phyloP scores from a whole-genome alignment of 2,888 invertebrate species.

The Abscondita cerata region DNA sequence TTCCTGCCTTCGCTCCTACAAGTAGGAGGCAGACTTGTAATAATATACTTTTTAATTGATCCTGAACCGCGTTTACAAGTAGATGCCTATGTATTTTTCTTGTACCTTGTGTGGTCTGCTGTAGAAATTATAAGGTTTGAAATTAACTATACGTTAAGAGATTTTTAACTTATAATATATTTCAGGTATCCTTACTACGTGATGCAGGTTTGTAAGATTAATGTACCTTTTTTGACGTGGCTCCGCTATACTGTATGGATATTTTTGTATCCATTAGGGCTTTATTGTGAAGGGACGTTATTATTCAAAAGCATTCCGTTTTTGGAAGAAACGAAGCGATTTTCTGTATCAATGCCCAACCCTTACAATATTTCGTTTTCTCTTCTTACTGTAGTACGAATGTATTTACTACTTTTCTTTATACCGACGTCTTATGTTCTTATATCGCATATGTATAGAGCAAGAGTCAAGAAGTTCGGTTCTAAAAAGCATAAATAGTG shows the following conservation, averaged over 20 bases:
- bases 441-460: conserved; percentile 85
- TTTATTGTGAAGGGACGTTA: conserved; percentile 84
- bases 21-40: conserved; percentile 74
- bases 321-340: conserved; percentile 83
- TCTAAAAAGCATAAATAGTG: conserved; percentile 11
- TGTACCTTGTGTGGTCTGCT: conserved; percentile 84
- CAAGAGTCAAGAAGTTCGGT: conserved; percentile 67
- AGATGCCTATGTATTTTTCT: conserved; percentile 85
- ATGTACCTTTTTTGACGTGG: conserved; percentile 84
- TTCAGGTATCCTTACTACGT: conserved; percentile 93
- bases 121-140: conserved; percentile 86
- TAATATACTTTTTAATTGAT: conserved; percentile 81
- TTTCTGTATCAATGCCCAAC: conserved; percentile 82
- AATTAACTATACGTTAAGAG: conserved; percentile 29
- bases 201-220: conserved; percentile 75
- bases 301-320: conserved; percentile 85
- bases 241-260: conserved; percentile 94
- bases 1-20: conserved; percentile 77
- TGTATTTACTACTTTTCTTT: conserved; percentile 78
- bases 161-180: conserved; percentile 8
- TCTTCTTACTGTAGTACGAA: conserved; percentile 60
- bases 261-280: conserved; percentile 88
- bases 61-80: conserved; percentile 86
- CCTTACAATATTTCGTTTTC: conserved; percentile 70
- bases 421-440: conserved; percentile 79